Evolutionary conservation across 2,888 invertebrate species (phyloP), one percentile per base, ranked within the genome.

Genomic region (Bembecia ichneumoniformis): DNA sequence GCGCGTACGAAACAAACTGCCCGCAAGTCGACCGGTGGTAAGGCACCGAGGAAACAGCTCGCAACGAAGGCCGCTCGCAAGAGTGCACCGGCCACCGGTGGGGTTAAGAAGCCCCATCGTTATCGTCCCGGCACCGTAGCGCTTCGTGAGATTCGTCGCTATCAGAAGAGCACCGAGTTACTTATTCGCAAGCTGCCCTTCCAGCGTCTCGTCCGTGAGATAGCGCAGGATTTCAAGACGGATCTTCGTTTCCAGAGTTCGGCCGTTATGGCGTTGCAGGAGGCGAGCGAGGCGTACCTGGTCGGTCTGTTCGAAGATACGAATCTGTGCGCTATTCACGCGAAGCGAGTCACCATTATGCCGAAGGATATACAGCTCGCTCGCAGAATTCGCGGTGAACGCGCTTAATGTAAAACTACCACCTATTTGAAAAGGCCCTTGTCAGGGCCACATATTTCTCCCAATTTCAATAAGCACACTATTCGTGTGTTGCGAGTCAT

Each of bases 281-380:
- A 89, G 57, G 89, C 89, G 0, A 86, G 90, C 60, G 82, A 92
- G 66, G 88, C 89, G 57, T 88, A 92, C 62, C 67, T 92, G 28
- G 92, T 92, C 11, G 92, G 92, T 9, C 75, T 93, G 1, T 93
- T 93, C 65, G 93, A 93, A 68, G 93, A 93, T 63, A 94, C 93
- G 28, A 94, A 94, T 69, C 76, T 94, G 61, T 93, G 93, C 71
- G 93, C 93, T 36, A 93, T 94, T 58, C 93, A 94, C 63, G 94
- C 81, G 0, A 82, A 78, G 44, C 57, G 83, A 1, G 82, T 83
- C 0, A 83, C 82, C 0, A 82, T 82, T 1, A 82, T 83, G 82
- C 83, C 82, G 0, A 82, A 80, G 35, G 82, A 82, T 53, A 72
- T 82, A 0, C 82, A 82, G 55, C 49, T 82, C 13, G 82, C 83